phyloP scores from a whole-genome alignment of 1,140 invertebrate genomes.

The Habropoda laboriosa region DNA sequence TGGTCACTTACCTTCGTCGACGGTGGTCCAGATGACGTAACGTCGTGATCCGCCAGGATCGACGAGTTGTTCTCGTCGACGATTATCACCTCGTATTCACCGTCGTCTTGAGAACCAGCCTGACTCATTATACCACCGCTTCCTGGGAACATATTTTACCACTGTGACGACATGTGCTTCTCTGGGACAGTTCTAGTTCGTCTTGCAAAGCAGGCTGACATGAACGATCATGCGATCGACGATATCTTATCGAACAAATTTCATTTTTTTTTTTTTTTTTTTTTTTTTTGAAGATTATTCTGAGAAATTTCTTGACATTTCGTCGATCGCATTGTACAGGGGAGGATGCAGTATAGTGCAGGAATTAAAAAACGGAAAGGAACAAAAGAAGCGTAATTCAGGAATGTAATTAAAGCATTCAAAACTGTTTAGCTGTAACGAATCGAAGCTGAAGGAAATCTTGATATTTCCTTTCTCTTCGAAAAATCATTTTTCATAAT shows the following conservation, averaged over 20 bases:
- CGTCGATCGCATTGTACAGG: slow-evolving; percentile 29
- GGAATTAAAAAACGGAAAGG: not conserved
- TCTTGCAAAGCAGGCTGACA: slow-evolving; percentile 55
- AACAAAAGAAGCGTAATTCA: slow-evolving; percentile 25
- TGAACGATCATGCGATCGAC: slow-evolving; percentile 49
- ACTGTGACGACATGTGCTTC: slow-evolving; percentile 13
- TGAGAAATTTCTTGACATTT: too few relatives aligned
- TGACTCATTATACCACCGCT: slow-evolving; percentile 79
- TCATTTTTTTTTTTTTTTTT: not conserved
- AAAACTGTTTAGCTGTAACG: not conserved
- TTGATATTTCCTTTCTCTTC: not conserved
- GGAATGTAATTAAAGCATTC: slow-evolving; percentile 16
- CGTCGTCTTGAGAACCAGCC: slow-evolving; percentile 86
- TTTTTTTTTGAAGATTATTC: not conserved
- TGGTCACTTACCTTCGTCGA: slow-evolving; percentile 90
- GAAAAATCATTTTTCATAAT: not conserved
- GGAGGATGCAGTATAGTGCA: slow-evolving; percentile 42
- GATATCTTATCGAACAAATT: too few relatives aligned
- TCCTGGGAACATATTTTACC: slow-evolving; percentile 71
- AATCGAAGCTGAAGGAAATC: slow-evolving; percentile 8
- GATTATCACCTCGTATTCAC: slow-evolving; percentile 93
- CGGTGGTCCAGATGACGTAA: slow-evolving; percentile 86
- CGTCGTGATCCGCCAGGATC: slow-evolving; percentile 89
- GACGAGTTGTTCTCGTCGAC: slow-evolving; percentile 94
- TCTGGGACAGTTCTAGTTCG: not conserved